These are phyloP conservation scores for fruit fly (Drosophila melanogaster) DNA, from an alignment of 1,140 invertebrate genomes.

Conservation along the genomic window Release_6_plus_ISO1_MT NT_033777.3:26496001-26496500, in stretches of 20 bases:
- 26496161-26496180: slow-evolving; percentile 66
- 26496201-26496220: slow-evolving; percentile 82
- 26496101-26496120: slow-evolving; percentile 45
- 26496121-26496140: slow-evolving; percentile 25
- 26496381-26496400: not conserved
- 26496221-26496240: slow-evolving; percentile 82
- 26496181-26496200: slow-evolving; percentile 82
- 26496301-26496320: slow-evolving; percentile 68
- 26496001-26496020: slow-evolving; percentile 81
- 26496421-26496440: slow-evolving; percentile 69
- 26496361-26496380: slow-evolving; percentile 1
- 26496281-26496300: slow-evolving; percentile 27
- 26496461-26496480: slow-evolving; percentile 12
- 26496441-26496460: slow-evolving; percentile 55
- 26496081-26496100: slow-evolving; percentile 79
- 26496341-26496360: slow-evolving; percentile 52
- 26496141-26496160: slow-evolving; percentile 50
- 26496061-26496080: slow-evolving; percentile 49
- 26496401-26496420: slow-evolving; percentile 45
- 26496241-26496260: slow-evolving; percentile 67
- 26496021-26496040: slow-evolving; percentile 56
- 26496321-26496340: slow-evolving; percentile 56
- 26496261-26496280: slow-evolving; percentile 45
- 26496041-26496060: slow-evolving; percentile 11
- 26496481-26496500: not conserved